Percentiles rank a stretch among this genome's conserved stretches.
Conservation (phyloP, 2,888 invertebrate species). For the Lasioglossum figueresi region DNA sequence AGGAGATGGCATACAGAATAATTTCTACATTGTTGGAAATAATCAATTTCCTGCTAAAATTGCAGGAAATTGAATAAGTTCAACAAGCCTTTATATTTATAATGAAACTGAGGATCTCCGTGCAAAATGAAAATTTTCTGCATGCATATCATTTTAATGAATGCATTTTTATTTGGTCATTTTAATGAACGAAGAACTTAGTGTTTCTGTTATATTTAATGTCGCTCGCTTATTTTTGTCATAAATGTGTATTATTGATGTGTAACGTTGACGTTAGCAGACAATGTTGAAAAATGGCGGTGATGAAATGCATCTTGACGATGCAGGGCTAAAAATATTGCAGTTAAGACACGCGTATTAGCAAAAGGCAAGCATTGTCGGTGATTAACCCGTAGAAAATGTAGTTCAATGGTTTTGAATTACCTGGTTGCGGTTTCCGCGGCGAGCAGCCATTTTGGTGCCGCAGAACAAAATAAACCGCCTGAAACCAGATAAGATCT, state of each 20-base stretch:
- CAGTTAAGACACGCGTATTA: constrained; percentile 43
- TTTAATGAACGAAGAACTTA: background rate
- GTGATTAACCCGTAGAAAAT: constrained; percentile 74
- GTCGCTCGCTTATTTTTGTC: too few relatives aligned
- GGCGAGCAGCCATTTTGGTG: constrained; percentile 71
- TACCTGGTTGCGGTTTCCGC: constrained; percentile 69
- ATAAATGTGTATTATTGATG: too few relatives aligned
- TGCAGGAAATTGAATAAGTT: background rate
- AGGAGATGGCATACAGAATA: too few relatives aligned
- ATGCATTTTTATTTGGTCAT: background rate
- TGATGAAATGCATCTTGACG: constrained; percentile 14
- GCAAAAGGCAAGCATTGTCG: constrained; percentile 51
- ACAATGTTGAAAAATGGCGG: constrained; percentile 8
- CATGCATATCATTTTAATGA: too few relatives aligned
- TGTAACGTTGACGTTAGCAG: background rate
- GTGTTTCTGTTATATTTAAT: background rate
- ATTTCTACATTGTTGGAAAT: background rate
- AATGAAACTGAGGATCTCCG: background rate
- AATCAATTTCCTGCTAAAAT: background rate
- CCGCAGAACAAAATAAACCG: constrained; percentile 69
- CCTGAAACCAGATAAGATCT: constrained; percentile 62
- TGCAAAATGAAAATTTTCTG: background rate
- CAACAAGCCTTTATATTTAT: background rate
- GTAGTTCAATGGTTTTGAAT: constrained; percentile 73
- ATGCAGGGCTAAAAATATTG: constrained; percentile 33